phyloP scores from a whole-genome alignment of 2,113 vertebrate species.

The Rousettus leschenaultii region DNA sequence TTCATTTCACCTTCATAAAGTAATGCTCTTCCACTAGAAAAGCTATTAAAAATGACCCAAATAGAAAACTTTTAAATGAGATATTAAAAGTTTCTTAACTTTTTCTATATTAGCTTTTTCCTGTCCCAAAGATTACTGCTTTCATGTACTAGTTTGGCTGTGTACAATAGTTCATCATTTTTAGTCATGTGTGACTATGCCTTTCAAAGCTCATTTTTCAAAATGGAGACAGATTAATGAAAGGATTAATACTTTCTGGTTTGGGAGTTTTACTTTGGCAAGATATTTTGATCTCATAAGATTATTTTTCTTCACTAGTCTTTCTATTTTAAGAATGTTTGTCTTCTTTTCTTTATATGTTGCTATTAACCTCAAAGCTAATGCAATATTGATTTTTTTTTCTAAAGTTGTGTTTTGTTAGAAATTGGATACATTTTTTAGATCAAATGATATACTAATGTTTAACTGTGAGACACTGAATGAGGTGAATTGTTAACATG shows the following conservation, averaged over 20 bases:
- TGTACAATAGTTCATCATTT: not conserved
- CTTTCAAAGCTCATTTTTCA: constrained; percentile 42
- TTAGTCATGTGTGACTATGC: not conserved
- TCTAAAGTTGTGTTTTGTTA: constrained; percentile 49
- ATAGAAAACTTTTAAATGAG: not conserved
- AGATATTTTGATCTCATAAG: not conserved
- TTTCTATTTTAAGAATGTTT: constrained; percentile 15
- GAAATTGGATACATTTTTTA: constrained; percentile 56
- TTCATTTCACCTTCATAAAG: constrained; percentile 11
- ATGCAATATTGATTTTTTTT: constrained; percentile 68
- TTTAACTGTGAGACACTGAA: constrained; percentile 17
- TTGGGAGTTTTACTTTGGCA: constrained; percentile 24
- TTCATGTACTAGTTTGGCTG: not conserved
- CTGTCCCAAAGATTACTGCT: not conserved
- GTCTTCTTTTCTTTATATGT: constrained; percentile 26
- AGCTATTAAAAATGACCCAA: not conserved
- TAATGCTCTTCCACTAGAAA: not conserved
- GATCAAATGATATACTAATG: constrained; percentile 28
- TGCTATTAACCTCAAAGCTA: constrained; percentile 52
- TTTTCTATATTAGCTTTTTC: not conserved
- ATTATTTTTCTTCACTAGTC: constrained; percentile 14
- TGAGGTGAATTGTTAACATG: not conserved
- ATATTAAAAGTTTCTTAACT: not conserved
- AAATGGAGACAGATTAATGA: constrained; percentile 22
- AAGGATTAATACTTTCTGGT: constrained; percentile 27